Percentiles rank a stretch among this genome's conserved stretches.
These are phyloP conservation scores for Cheilosia soror DNA, from an alignment of 2,888 invertebrate genomes.

Conservation along the genomic window DNA sequence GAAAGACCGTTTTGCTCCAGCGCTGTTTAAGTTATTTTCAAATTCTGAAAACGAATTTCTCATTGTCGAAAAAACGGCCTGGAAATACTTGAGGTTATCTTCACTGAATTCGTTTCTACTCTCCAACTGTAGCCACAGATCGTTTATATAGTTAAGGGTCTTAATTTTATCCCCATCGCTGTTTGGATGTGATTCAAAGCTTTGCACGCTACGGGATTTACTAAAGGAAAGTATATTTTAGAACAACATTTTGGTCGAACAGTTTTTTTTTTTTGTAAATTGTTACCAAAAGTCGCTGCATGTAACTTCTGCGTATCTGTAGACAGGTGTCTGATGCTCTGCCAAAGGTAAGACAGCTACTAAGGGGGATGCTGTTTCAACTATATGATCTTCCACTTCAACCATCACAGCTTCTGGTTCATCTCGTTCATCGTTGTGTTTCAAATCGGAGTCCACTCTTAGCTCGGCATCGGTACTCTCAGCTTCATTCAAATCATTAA, in stretches of 20 bases:
- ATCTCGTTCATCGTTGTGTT: constrained; percentile 81
- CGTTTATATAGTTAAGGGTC: constrained; percentile 66
- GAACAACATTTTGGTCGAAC: neutral
- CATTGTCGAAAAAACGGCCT: constrained; percentile 60
- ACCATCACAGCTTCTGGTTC: constrained; percentile 91
- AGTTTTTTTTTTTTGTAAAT: neutral
- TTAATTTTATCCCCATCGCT: constrained; percentile 56
- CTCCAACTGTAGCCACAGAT: constrained; percentile 66
- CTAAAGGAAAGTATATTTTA: constrained; percentile 69
- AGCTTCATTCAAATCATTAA: constrained; percentile 87
- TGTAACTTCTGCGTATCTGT: constrained; percentile 87
- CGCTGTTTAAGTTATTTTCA: constrained; percentile 45
- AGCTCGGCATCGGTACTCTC: constrained; percentile 79
- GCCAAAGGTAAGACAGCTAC: constrained; percentile 87
- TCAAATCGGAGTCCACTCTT: constrained; percentile 79
- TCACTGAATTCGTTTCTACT: constrained; percentile 62
- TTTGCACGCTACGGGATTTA: constrained; percentile 81
- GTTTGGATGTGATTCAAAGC: constrained; percentile 80
- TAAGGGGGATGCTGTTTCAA: constrained; percentile 91
- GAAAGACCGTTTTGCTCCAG: constrained; percentile 52
- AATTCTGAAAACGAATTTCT: constrained; percentile 55
- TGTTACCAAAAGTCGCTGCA: constrained; percentile 85
- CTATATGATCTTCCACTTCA: constrained; percentile 91
- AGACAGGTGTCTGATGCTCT: constrained; percentile 89
- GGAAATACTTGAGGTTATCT: constrained; percentile 40